These are phyloP conservation scores for Prolemur simus DNA, from an alignment of 2,113 vertebrate genomes.

Conservation along the genomic window DNA sequence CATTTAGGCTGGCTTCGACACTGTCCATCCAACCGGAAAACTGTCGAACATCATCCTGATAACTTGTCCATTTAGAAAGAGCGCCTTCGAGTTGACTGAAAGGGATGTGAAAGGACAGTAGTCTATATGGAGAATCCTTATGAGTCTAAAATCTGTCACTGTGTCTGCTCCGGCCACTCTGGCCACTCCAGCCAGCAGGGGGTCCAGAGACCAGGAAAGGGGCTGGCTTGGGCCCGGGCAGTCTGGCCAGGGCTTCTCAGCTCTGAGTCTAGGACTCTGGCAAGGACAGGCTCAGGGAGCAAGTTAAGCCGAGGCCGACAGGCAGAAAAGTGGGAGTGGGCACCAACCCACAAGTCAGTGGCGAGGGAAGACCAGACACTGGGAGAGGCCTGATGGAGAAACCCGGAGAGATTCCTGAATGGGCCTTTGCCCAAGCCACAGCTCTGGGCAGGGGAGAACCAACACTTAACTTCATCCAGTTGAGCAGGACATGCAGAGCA, in stretches of 20 bases:
- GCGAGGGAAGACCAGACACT: rapidly evolving
- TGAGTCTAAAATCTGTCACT: rapidly evolving
- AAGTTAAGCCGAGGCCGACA: neutral
- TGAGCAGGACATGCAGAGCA: neutral
- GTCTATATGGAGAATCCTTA: neutral
- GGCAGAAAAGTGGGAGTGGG: neutral
- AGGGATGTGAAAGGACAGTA: neutral
- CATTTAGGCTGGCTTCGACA: conserved; percentile 89
- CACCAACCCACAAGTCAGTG: neutral
- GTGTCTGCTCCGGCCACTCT: rapidly evolving
- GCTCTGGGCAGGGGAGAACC: neutral
- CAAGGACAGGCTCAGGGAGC: neutral
- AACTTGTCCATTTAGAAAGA: conserved; percentile 98
- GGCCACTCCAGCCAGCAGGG: neutral
- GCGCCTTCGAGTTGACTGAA: conserved; percentile 96
- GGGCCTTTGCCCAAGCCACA: neutral
- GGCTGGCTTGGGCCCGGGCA: rapidly evolving
- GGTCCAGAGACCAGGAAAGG: rapidly evolving
- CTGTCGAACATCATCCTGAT: conserved; percentile 95
- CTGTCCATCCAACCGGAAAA: conserved; percentile 96
- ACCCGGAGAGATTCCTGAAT: rapidly evolving
- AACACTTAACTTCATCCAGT: neutral
- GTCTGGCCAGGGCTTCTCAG: neutral
- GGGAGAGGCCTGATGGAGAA: neutral
- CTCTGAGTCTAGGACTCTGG: neutral